These are phyloP conservation scores for Epinephelus fuscoguttatus DNA, from an alignment of 2,113 vertebrate genomes.

Conservation along the genomic window DNA sequence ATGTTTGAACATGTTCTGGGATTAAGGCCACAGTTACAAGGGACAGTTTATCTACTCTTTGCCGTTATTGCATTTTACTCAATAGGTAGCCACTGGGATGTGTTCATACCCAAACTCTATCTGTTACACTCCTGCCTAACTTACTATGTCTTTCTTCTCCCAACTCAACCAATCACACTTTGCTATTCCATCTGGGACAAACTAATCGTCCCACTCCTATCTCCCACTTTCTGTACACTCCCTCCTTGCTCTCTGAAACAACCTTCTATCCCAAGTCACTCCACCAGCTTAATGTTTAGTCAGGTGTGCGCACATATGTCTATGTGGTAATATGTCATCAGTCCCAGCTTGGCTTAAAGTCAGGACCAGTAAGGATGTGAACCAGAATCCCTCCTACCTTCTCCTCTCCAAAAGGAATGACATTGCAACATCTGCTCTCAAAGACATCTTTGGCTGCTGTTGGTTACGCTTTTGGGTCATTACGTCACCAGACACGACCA, in stretches of 20 bases:
- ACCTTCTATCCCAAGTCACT: conserved; percentile 31
- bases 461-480: conserved; percentile 45
- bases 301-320: neutral
- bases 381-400: conserved; percentile 26
- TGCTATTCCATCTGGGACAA: conserved; percentile 14
- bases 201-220: neutral
- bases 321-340: conserved; percentile 5
- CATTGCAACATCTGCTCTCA: conserved; percentile 55
- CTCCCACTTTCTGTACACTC: conserved; percentile 44
- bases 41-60: conserved; percentile 66
- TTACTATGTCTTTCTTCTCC: conserved; percentile 53
- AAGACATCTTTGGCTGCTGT: conserved; percentile 76
- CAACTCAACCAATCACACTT: conserved; percentile 3
- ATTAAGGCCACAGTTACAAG: conserved; percentile 82
- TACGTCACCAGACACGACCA: conserved; percentile 43
- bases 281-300: conserved; percentile 39
- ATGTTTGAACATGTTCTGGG: conserved; percentile 66
- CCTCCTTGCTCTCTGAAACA: conserved; percentile 21
- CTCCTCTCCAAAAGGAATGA: conserved; percentile 56
- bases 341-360: conserved; percentile 38
- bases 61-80: conserved; percentile 77
- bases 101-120: conserved; percentile 35
- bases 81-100: conserved; percentile 52
- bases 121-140: conserved; percentile 48
- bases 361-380: conserved; percentile 39